Percentiles rank a stretch among this genome's conserved stretches.
Conservation (phyloP, 2,797 vertebrate genomes). For the Molossus molossus region DNA sequence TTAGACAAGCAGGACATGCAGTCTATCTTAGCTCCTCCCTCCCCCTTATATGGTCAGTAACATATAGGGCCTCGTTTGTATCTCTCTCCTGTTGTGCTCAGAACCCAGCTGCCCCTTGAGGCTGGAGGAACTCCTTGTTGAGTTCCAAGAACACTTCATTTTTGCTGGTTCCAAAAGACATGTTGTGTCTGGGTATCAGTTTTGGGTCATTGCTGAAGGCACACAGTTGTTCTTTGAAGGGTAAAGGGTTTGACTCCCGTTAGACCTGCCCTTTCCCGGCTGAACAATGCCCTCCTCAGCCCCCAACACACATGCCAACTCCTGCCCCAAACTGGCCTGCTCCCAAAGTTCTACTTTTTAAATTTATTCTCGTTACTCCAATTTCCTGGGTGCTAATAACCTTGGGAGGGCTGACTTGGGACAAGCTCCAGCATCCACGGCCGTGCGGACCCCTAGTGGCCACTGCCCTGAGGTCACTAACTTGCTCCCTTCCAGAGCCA, state of each 20-base stretch:
- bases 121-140: constrained; percentile 6
- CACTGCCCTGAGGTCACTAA: background rate
- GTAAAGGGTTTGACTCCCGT: background rate
- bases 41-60: background rate
- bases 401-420: background rate
- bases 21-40: background rate
- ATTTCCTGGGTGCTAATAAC: background rate
- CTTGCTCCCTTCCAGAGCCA: background rate
- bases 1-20: background rate
- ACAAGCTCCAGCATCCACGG: background rate
- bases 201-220: background rate
- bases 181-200: background rate
- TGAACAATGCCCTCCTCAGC: rapidly evolving
- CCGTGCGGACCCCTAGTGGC: background rate
- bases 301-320: background rate
- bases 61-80: background rate
- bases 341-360: background rate
- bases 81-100: background rate
- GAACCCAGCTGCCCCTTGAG: background rate
- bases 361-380: background rate
- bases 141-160: background rate
- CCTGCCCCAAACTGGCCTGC: background rate
- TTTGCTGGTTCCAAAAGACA: background rate
- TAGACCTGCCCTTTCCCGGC: background rate
- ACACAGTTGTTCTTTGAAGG: background rate